These are phyloP conservation scores for Listrodromus nycthemerus DNA, from an alignment of 2,888 invertebrate species.

Conservation along the genomic window DNA sequence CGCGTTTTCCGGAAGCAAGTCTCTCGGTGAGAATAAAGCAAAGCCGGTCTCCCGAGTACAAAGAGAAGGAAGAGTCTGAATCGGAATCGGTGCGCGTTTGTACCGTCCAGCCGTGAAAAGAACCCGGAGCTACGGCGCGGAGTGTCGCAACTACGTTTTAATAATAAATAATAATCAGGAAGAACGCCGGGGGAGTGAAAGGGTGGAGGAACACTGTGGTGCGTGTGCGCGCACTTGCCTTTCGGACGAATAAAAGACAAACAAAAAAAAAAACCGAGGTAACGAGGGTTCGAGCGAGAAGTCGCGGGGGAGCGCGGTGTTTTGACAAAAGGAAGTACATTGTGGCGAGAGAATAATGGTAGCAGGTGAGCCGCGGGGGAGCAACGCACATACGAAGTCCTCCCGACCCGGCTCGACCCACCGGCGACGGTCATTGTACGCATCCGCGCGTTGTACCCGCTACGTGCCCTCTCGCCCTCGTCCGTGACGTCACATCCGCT, in stretches of 20 bases:
- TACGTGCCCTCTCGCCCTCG: slow-evolving; percentile 33
- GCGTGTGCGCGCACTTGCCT: background rate
- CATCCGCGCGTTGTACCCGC: slow-evolving; percentile 34
- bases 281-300: slow-evolving; percentile 26
- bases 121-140: background rate
- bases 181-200: slow-evolving; percentile 29
- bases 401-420: slow-evolving; percentile 44
- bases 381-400: slow-evolving; percentile 31
- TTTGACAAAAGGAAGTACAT: slow-evolving; percentile 78
- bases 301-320: slow-evolving; percentile 57
- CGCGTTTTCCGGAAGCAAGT: background rate
- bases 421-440: slow-evolving; percentile 58
- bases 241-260: background rate
- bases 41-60: background rate
- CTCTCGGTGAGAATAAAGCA: background rate
- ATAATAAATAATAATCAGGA: slow-evolving; percentile 70
- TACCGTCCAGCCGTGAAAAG: slow-evolving; percentile 15
- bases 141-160: slow-evolving; percentile 42
- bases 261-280: background rate
- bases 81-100: slow-evolving; percentile 43
- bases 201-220: background rate
- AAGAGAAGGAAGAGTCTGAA: slow-evolving; percentile 22
- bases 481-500: slow-evolving; percentile 76
- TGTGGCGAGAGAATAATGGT: slow-evolving; percentile 77
- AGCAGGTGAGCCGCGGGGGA: slow-evolving; percentile 68